A percentile compares a stretch with the other conserved stretches of the same genome.
Conservation (phyloP, 35 echinoderm and acorn worm species). For the Chiridota heheva region DNA sequence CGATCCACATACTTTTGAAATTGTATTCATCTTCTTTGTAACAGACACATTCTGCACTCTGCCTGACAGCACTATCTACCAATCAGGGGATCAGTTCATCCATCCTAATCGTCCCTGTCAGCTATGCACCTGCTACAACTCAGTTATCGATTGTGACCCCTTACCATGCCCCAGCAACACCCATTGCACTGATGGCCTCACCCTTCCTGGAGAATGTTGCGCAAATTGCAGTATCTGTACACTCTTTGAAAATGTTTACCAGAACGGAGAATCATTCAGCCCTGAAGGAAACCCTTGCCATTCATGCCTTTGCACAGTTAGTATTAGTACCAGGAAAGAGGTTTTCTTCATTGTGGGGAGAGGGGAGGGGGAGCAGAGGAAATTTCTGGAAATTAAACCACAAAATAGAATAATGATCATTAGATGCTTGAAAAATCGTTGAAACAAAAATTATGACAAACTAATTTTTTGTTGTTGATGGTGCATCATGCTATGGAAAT, state of each 20-base stretch:
- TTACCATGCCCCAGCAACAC: slow-evolving; percentile 45
- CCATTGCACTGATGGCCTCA: slow-evolving; percentile 68
- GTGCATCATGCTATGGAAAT: too few relatives aligned
- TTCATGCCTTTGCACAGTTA: slow-evolving; percentile 73
- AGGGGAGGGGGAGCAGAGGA: too few relatives aligned
- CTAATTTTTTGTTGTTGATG: too few relatives aligned
- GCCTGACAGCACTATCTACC: slow-evolving; percentile 49
- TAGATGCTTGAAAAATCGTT: too few relatives aligned
- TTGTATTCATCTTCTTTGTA: too few relatives aligned
- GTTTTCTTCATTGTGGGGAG: too few relatives aligned
- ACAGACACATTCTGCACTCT: slow-evolving; percentile 51
- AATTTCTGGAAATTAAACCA: too few relatives aligned
- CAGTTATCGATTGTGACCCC: slow-evolving; percentile 48
- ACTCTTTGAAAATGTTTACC: slow-evolving; percentile 64
- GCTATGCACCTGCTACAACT: slow-evolving; percentile 83
- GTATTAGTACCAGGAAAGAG: too few relatives aligned
- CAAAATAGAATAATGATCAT: too few relatives aligned
- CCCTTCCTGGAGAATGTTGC: slow-evolving; percentile 78
- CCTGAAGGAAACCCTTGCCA: slow-evolving; percentile 66
- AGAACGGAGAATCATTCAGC: slow-evolving; percentile 53
- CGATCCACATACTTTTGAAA: too few relatives aligned
- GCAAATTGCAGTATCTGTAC: slow-evolving; percentile 71
- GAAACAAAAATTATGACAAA: too few relatives aligned
- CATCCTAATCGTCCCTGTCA: slow-evolving; percentile 59
- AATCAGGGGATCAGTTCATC: slow-evolving; percentile 60